Base-by-base conservation (phyloP, 2,888 invertebrate genomes). In the Tenthredo amoena region DNA sequence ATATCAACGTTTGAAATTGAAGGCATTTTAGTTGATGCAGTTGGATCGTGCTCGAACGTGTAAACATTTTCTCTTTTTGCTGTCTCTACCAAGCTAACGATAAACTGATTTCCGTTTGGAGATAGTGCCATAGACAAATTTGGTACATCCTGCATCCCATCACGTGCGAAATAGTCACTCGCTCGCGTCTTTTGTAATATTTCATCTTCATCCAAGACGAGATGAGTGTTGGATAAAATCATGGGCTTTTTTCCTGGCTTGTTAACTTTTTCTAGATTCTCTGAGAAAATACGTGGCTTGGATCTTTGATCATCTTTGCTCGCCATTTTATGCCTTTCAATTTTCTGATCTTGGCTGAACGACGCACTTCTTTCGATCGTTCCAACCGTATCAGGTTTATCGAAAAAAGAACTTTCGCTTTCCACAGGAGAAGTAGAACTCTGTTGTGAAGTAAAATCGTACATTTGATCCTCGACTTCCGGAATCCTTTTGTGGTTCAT, bases 401-500 rank as follows among this genome's bases (percentile, higher is more conserved):
- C 15, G 26, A 50, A 26, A 31, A 43, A 0, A 9, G 21, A 31
- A 34, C 15, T 55, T 34, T 31, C 50, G 55, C 50, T 77, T 55
- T n/a, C 21, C 55, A 40, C 26, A 0, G 26, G 34, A 10, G 50
- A 34, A 18, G 18, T 55, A 18, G 31, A 18, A 50, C 9, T 77
- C 31, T 77, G 31, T 55, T 77, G 26, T 31, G 34, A 34, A 50
- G 31, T 55, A 26, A 77, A 31, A 77, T 77, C 77, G 34, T 18
- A 21, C 31, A 50, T 55, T 77, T 34, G 18, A 7, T 77, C 77
- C 12, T 55, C 55, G 77, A 10, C 55, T 31, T 55, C 50, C 9
- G 31, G 31, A 9, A 1, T 50, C 26, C n/a, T 55, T 26, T 76
- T 2, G 40, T 6, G 9, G n/a, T 77, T 40, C 77, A 50, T 77